Evolutionary conservation across 2,888 invertebrate genomes (phyloP), one percentile per base, ranked within the genome.

Genomic region (Scaptodrosophila latifasciaeformis): DNA sequence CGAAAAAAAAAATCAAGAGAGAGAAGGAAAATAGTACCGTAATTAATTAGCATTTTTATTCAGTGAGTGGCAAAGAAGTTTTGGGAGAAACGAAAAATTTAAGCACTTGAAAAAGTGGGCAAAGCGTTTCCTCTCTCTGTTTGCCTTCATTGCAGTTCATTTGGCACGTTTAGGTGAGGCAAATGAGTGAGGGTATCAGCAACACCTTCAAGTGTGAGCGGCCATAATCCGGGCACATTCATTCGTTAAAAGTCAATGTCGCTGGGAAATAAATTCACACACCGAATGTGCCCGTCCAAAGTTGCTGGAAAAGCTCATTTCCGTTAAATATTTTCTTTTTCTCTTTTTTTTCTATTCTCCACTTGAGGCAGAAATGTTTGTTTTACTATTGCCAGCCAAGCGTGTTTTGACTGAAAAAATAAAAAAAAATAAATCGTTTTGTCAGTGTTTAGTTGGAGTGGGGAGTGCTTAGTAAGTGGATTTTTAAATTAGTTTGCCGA

Each of bases 321-420:
- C 81, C 75, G 75, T 62, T 77, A 77, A 70, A 70, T 80, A 80
- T 80, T 76, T 70, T 74, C n/a, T n/a, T n/a, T n/a, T n/a, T n/a
- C n/a, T n/a, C n/a, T n/a, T n/a, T n/a, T n/a, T n/a, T n/a, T n/a
- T n/a, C n/a, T n/a, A n/a, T n/a, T n/a, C n/a, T 80, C 65, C 77
- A 75, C 74, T 75, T 70, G 74, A 70, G 74, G 77, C 75, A 70
- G 80, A 75, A 75, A 75, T 75, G 80, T 77, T 80, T 80, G 68
- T 75, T 65, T 77, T 67, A 42, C 67, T 62, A 64, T 62, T 62
- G 61, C 61, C 37, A 54, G 51, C 47, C 31, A 48, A 56, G 44
- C 71, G n/a, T n/a, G n/a, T n/a, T n/a, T n/a, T n/a, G n/a, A n/a
- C n/a, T n/a, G n/a, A 72, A 62, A 78, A 67, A 74, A 77, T 69